Base-by-base conservation (phyloP, 2,113 vertebrate species). In the Lathamus discolor region DNA sequence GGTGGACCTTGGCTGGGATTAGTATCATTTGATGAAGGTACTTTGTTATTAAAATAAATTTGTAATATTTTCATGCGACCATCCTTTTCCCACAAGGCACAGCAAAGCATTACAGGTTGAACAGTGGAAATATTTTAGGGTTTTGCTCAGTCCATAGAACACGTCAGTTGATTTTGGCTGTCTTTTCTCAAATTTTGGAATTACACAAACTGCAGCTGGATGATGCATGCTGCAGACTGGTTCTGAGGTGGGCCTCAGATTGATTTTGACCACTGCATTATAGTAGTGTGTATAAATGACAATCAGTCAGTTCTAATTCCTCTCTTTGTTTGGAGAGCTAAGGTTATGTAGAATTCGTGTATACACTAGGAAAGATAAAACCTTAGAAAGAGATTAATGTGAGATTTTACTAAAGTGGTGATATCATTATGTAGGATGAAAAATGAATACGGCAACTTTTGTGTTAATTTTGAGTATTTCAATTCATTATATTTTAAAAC, bases 221-320 rank as follows among this genome's bases (percentile, higher is more conserved):
- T 94, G 83, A 78, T 93, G 61, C 88, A 24, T 95, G 97, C 97
- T 97, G 96, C 92, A 22, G 92, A 81, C 79, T 79, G 78, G 52
- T 97, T 98, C 98, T 98, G 98, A 98, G 97, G 55, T 81, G 13
- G 35, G 54, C 66, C 98, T 98, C 98, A 97, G 98, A 96, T 97
- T 97, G 87, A 96, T 97, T 97, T 92, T 97, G 87, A 84, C 98
- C 96, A 94, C 98, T 98, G 98, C 98, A 98, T 98, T 98, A 63
- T 98, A 96, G 98, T 98, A 98, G 98, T 98, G 98, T 93, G 95
- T 97, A 97, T 95, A 97, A 96, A 97, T 41, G 98, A 98, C 98
- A 98, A 98, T 98, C 98, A 98, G 95, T 95, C 96, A 97, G 92
- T 93, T 95, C 87, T 94, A 95, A 90, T 96, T 97, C 95, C 94